Evolutionary conservation across 2,113 vertebrate species (phyloP).

Genomic region (Dicentrarchus labrax): DNA sequence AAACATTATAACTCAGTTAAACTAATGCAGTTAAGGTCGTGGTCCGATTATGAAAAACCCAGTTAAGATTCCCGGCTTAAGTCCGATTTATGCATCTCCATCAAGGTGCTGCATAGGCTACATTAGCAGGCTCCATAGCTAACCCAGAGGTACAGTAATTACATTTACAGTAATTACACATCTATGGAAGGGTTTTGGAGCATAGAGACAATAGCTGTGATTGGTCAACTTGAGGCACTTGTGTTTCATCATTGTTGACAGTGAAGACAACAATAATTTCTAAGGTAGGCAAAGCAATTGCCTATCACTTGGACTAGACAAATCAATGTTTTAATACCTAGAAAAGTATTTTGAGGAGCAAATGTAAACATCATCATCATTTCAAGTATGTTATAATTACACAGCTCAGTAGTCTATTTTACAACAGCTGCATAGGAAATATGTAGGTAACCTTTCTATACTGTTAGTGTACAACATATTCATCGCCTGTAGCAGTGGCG

Average conservation of each 20-base stretch:
- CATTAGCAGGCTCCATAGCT: background rate
- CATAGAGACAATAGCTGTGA: background rate
- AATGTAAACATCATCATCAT: too few species aligned
- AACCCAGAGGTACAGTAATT: background rate
- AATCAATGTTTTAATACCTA: background rate
- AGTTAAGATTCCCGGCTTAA: background rate
- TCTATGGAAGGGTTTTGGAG: background rate
- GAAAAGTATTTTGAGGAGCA: background rate
- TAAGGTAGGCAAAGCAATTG: background rate
- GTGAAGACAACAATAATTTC: background rate
- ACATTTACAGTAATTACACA: background rate
- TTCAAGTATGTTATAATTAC: background rate
- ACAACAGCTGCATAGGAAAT: too few species aligned
- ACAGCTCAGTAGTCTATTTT: background rate
- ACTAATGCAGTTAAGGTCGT: background rate
- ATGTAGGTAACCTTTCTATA: too few species aligned
- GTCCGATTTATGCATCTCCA: background rate
- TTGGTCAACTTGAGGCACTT: background rate
- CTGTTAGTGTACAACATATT: background rate
- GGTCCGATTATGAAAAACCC: background rate
- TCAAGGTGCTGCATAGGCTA: constrained; percentile 3
- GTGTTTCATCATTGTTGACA: background rate
- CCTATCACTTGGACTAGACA: too few species aligned
- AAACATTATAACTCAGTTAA: constrained; percentile 7
- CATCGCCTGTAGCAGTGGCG: background rate